Percentiles rank a stretch among this genome's conserved stretches.
phyloP scores from a whole-genome alignment of 1,140 invertebrate genomes.

The Lepidurus couesii region DNA sequence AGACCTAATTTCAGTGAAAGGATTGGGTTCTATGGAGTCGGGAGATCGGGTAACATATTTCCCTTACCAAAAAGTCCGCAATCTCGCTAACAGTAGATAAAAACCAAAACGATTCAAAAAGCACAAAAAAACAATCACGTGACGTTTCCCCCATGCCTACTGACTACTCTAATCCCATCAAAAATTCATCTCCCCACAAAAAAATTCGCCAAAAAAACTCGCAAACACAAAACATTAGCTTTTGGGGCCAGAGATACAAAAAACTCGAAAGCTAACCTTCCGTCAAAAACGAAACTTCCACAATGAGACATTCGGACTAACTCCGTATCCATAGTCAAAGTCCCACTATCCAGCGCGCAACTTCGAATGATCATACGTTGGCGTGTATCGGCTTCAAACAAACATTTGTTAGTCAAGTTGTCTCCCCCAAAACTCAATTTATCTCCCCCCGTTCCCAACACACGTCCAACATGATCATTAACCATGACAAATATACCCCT shows the following conservation, averaged over 20 bases:
- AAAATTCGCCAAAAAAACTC: neutral
- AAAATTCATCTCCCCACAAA: too few species aligned
- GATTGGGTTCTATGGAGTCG: too few species aligned
- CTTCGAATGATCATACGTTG: constrained; percentile 46
- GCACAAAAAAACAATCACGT: too few species aligned
- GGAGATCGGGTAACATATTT: too few species aligned
- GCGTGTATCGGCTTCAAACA: constrained; percentile 40
- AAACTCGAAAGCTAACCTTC: constrained; percentile 40
- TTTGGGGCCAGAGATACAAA: neutral
- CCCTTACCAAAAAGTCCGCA: too few species aligned
- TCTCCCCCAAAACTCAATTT: neutral
- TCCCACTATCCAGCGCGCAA: constrained; percentile 51
- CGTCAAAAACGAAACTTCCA: constrained; percentile 46
- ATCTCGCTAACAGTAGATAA: too few species aligned
- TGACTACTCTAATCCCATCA: too few species aligned
- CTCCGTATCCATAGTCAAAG: constrained; percentile 47
- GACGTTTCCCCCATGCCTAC: too few species aligned
- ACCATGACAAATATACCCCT: too few species aligned
- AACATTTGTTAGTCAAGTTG: neutral
- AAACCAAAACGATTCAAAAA: too few species aligned
- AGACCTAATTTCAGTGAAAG: too few species aligned
- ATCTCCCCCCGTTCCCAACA: neutral
- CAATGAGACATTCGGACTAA: constrained; percentile 48
- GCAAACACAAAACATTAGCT: neutral
- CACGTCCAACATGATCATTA: neutral